Evolutionary conservation across 2,797 vertebrate species (phyloP), one percentile per base, ranked within the genome.

Genomic region (Vultur gryphus): DNA sequence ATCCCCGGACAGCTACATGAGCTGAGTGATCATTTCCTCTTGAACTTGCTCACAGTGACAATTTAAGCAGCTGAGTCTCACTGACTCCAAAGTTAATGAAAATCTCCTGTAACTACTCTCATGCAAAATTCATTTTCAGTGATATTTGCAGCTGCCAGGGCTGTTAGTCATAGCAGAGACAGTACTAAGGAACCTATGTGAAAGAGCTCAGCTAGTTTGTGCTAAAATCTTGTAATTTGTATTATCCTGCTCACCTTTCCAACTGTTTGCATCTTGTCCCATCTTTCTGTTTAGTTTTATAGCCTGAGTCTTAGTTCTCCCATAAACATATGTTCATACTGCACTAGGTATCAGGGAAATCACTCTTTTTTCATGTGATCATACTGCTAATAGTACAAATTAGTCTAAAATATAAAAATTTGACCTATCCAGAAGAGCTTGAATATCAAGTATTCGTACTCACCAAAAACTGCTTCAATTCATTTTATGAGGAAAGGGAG

Each of bases 71-170:
- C 84, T 93, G 90, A 92, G 90, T 87, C 92, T 87, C 83, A 43
- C 78, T 90, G 66, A 62, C 66, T 95, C 64, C 46, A 87, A 92
- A 95, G 81, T 76, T 97, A 89, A 94, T 96, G 90, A 84, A 91
- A 93, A 39, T 87, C 75, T 89, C 54, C 57, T 77, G n/a, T 62
- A 95, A 91, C 84, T 72, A 39, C 6, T 81, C 75, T 94, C 87
- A 95, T 94, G 89, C n/a, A 97, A 97, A 94, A 96, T 97, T 94
- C 82, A 96, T 82, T 78, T 89, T 80, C 78, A 35, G 71, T 67
- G 49, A 37, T 57, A 95, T 83, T 81, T 95, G 57, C 39, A 66
- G 91, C 65, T 92, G 94, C 31, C 79, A 81, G 46, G 21, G 23
- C n/a, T 85, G 49, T 81, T 84, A 92, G 49, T 92, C 93, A 89